Evolutionary conservation across 2,888 invertebrate species (phyloP), one percentile per base, ranked within the genome.

Genomic region (Leucozona laternaria): DNA sequence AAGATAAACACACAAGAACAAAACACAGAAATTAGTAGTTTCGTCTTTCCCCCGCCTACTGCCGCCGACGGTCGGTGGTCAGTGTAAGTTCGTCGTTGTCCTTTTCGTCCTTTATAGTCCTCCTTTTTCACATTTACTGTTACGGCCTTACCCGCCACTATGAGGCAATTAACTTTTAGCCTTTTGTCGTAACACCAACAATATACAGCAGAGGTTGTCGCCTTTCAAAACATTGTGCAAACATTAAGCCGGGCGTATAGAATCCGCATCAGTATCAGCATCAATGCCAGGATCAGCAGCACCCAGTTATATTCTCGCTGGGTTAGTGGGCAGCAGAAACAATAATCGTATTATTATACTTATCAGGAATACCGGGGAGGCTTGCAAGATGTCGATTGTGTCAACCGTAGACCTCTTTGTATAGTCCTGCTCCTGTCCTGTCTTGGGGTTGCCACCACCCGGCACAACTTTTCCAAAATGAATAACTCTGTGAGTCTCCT

Each of bases 111-210:
- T 68, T 50, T 64, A 28, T 40, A 10, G 45, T 34, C 34, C n/a
- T 53, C 53, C 53, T 70, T 66, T 53, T 34, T 57, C 48, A 57
- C 70, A 60, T 78, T 70, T 22, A 58, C 58, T 37, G 58, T 15
- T 37, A 37, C 71, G 11, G 57, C 34, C 76, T 55, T 55, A 17
- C 37, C 80, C 72, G 53, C 68, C 81, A 22, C 60, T 73, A 60
- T 60, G 73, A 73, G 79, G 82, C 86, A 82, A 86, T 86, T 82
- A 86, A 86, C 86, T 86, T 86, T 81, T 86, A 86, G 86, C 86
- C 86, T 86, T 86, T 86, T 86, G 86, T 86, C 86, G 78, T 86
- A 75, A 78, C 71, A 82, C 82, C 82, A 82, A 60, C 85, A 85
- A 77, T 81, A 48, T 81, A 73, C 73, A 77, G 68, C 82, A 81